These are phyloP conservation scores for Chromobotia macracanthus DNA, from an alignment of 2,797 vertebrate genomes.

Conservation along the genomic window DNA sequence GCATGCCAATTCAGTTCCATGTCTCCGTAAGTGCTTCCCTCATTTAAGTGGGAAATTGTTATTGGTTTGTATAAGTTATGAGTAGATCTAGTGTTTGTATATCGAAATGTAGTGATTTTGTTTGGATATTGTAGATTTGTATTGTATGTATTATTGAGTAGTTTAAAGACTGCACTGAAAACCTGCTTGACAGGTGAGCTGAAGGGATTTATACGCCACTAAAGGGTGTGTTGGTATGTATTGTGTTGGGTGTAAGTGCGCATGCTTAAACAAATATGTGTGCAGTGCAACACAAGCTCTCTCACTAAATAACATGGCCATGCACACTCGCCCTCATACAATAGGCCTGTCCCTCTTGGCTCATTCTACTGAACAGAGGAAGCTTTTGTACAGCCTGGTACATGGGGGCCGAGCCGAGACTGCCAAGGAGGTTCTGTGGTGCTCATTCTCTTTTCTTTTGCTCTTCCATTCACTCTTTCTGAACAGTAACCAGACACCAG, in stretches of 20 bases:
- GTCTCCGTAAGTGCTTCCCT: conserved; percentile 2
- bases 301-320: conserved; percentile 11
- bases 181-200: not conserved
- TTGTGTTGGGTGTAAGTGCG: conserved; percentile 39
- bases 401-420: conserved; percentile 19
- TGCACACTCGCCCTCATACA: conserved; percentile 43
- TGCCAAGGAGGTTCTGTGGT: conserved; percentile 50
- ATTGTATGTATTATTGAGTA: not conserved
- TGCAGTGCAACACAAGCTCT: conserved; percentile 24
- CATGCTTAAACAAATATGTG: conserved; percentile 53
- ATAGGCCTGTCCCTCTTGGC: not conserved
- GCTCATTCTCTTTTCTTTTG: conserved; percentile 28
- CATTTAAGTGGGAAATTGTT: not conserved
- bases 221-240: conserved; percentile 29
- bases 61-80: not conserved
- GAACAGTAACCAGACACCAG: conserved; percentile 54
- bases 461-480: conserved; percentile 45
- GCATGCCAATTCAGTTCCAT: not conserved
- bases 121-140: not conserved
- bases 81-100: not conserved
- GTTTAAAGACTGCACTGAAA: not conserved
- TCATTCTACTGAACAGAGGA: conserved; percentile 46
- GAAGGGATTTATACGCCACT: conserved; percentile 7
- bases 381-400: conserved; percentile 55
- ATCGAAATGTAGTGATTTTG: not conserved